Conservation (phyloP, 2,888 invertebrate genomes). For the Matsumyia berberina region DNA sequence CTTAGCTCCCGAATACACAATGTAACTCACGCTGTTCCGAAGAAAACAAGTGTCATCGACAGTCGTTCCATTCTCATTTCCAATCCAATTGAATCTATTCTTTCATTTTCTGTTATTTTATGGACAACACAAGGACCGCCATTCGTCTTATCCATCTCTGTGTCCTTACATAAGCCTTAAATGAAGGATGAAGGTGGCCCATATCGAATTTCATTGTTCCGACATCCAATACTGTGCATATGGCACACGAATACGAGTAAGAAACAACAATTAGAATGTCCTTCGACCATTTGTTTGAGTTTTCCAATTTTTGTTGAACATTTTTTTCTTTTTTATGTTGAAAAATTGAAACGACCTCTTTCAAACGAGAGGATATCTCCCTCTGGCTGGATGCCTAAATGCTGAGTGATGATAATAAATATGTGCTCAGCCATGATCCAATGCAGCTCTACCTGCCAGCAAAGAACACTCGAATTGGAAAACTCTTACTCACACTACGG, state of each 20-base stretch:
- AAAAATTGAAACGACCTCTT: slow-evolving; percentile 36
- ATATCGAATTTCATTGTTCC: slow-evolving; percentile 64
- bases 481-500: slow-evolving; percentile 21
- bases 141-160: slow-evolving; percentile 15
- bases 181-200: slow-evolving; percentile 54
- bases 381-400: slow-evolving; percentile 54
- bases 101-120: slow-evolving; percentile 26
- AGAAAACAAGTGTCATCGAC: slow-evolving; percentile 17
- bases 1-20: background rate
- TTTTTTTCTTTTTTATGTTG: too few species aligned
- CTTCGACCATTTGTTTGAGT: slow-evolving; percentile 30
- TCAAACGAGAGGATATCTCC: slow-evolving; percentile 2
- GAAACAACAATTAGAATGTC: slow-evolving; percentile 54
- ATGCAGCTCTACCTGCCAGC: slow-evolving; percentile 43
- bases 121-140: slow-evolving; percentile 45
- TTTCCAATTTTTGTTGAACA: slow-evolving; percentile 38
- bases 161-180: slow-evolving; percentile 45
- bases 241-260: slow-evolving; percentile 68
- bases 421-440: slow-evolving; percentile 1
- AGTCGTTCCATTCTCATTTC: slow-evolving; percentile 28
- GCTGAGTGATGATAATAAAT: slow-evolving; percentile 46
- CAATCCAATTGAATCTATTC: slow-evolving; percentile 28
- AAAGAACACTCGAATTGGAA: slow-evolving; percentile 21
- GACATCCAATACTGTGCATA: slow-evolving; percentile 38
- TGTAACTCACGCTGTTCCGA: background rate